Evolutionary conservation across 2,113 vertebrate species (phyloP), one percentile per base, ranked within the genome.

Genomic region (Rostratula benghalensis): DNA sequence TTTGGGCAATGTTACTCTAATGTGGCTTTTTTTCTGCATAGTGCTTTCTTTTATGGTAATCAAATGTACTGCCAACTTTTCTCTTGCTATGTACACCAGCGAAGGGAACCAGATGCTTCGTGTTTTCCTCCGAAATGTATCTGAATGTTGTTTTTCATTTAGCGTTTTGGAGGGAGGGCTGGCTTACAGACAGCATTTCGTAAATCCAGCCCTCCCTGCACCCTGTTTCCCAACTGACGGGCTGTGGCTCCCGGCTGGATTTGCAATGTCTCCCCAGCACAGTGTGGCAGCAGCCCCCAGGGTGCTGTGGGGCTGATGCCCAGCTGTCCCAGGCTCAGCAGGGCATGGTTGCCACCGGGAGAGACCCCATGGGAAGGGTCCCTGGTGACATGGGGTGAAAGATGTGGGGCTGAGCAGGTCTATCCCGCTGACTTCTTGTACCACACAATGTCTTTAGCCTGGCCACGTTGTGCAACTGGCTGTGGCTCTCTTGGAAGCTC

Each of bases 101-200:
- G 97, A 98, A 98, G 96, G 97, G 97, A 98, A 98, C 98, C 98
- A 98, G 98, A 98, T 98, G 98, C 98, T 98, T 97, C 28, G 61
- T 95, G 96, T 97, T 98, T 97, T 97, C 97, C 94, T 97, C 96
- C 63, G 13, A 97, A 98, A 97, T 94, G 76, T 95, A 97, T 96
- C 87, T 89, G 95, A 97, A 92, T 94, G 95, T 97, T 98, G 96
- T 65, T 96, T 98, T 97, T 97, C 98, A 97, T 97, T 98, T 97
- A 98, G 97, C 43, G 78, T 98, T 98, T 97, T 25, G 24, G 96
- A 97, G 91, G 83, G 71, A 95, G 96, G 94, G 92, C 94, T 98
- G 98, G 96, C 96, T 87, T 90, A 93, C 96, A 96, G 94, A 89
- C 76, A 43, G 88, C 75, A 70, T 97, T 97, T 97, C 73, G 48